Base-by-base conservation (phyloP, 2,888 invertebrate genomes). In the Galerucella pusilla region DNA sequence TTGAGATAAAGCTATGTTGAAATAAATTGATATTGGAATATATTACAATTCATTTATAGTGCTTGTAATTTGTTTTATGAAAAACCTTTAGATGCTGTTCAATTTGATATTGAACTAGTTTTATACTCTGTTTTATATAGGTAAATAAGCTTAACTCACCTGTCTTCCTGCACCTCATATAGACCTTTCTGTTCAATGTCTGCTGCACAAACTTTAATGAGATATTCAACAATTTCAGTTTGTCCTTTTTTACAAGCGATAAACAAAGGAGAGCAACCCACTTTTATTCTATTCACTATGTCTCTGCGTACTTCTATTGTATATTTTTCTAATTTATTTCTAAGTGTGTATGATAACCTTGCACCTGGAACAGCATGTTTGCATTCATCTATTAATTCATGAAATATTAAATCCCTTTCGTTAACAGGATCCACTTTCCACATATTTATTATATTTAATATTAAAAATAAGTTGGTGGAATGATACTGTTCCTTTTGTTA, bases 141-240 rank as follows among this genome's bases (percentile, higher is more conserved):
- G n/a, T n/a, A 52, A 42, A 28, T 70, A 49, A 46, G 45, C n/a
- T 42, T 25, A 45, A 25, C 71, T 79, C 79, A 90, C 85, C 91
- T 91, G 85, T 96, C 97, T 86, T 95, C 95, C 11, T 93, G 92
- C 65, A 95, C 94, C 89, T 96, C 95, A 87, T 94, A 96, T 77
- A 93, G 89, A 57, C 97, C 97, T 82, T 92, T 91, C 88, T 96
- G 96, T 88, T 97, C 97, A 20, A 96, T 91, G 84, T 95, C 93
- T 0, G 96, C 96, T 83, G 90, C 90, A 88, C 97, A 97, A 73
- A 92, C 91, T 74, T 91, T 92, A 79, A 97, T 91, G 57, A 97
- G 90, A 88, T 96, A 97, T 86, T 96, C 94, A 11, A 94, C 96
- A 77, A 96, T 92, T 88, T 95, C 94, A 16, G 92, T 91, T 87